phyloP scores from a whole-genome alignment of 1,140 invertebrate species.

The Ips typographus region DNA sequence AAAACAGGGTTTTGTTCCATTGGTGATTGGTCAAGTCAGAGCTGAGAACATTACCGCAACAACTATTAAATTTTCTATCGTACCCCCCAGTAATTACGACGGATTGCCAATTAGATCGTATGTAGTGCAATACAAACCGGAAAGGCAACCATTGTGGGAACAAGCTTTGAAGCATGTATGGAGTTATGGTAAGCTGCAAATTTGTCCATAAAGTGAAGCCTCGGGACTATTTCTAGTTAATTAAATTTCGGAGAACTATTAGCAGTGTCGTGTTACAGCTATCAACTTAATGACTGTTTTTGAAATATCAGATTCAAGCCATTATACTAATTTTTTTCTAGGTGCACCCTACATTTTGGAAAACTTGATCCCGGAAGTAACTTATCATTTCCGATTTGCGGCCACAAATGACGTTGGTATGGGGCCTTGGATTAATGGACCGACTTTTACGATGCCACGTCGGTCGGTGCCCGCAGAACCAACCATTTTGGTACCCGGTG shows the following conservation, averaged over 20 bases:
- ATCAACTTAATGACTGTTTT: not conserved
- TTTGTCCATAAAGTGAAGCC: not conserved
- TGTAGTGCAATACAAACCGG: conserved; percentile 73
- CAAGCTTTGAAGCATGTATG: conserved; percentile 70
- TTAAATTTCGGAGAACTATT: conserved; percentile 1
- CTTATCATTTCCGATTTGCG: conserved; percentile 82
- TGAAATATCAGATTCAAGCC: too few relatives aligned
- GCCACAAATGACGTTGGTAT: conserved; percentile 81
- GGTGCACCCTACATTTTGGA: conserved; percentile 79
- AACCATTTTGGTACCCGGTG: conserved; percentile 53
- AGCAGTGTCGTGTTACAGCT: not conserved
- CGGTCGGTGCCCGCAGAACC: conserved; percentile 61
- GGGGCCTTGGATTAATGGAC: conserved; percentile 65
- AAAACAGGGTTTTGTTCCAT: conserved; percentile 67
- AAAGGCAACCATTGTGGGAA: conserved; percentile 66
- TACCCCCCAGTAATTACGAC: conserved; percentile 68
- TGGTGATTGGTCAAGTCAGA: conserved; percentile 58
- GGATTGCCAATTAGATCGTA: conserved; percentile 74
- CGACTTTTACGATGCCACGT: conserved; percentile 55
- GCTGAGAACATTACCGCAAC: conserved; percentile 75
- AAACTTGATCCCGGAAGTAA: conserved; percentile 72
- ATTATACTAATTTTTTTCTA: conserved; percentile 33
- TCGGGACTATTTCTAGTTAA: not conserved
- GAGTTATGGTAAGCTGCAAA: conserved; percentile 61
- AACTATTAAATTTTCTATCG: conserved; percentile 76